These are phyloP conservation scores for Pterocles gutturalis DNA, from an alignment of 2,113 vertebrate species.

Conservation along the genomic window DNA sequence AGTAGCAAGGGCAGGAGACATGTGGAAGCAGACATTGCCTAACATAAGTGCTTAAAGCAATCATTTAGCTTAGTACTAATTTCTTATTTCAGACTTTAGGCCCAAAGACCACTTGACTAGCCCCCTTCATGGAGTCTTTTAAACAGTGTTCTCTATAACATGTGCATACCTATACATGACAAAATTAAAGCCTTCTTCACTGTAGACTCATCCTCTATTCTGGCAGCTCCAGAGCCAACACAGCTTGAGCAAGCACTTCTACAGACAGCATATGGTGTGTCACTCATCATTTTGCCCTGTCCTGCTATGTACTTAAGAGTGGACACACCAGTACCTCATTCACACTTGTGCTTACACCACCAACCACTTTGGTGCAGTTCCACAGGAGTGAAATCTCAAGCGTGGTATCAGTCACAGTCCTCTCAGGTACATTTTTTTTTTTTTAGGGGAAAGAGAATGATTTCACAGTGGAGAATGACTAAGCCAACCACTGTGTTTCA, in stretches of 20 bases:
- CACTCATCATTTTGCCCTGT: background rate
- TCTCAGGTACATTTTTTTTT: background rate
- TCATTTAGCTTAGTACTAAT: background rate
- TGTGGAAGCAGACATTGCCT: background rate
- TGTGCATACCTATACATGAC: background rate
- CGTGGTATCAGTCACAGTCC: background rate
- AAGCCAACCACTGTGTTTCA: background rate
- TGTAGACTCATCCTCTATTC: background rate
- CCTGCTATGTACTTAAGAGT: background rate
- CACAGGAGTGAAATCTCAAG: background rate
- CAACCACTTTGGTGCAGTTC: background rate
- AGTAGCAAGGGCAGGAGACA: background rate
- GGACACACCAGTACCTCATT: background rate
- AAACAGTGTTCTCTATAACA: background rate
- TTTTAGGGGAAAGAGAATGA: background rate
- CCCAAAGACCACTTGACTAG: background rate
- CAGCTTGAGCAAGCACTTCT: background rate
- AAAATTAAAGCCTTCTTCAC: background rate
- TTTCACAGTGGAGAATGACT: background rate
- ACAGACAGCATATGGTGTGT: background rate
- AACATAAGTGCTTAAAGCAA: background rate
- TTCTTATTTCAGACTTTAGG: background rate
- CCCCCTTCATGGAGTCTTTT: background rate
- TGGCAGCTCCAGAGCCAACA: background rate
- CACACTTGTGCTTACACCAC: rapidly evolving